Evolutionary conservation across 2,797 vertebrate genomes (phyloP), one percentile per base, ranked within the genome.

Genomic region (Sebastes reedi): DNA sequence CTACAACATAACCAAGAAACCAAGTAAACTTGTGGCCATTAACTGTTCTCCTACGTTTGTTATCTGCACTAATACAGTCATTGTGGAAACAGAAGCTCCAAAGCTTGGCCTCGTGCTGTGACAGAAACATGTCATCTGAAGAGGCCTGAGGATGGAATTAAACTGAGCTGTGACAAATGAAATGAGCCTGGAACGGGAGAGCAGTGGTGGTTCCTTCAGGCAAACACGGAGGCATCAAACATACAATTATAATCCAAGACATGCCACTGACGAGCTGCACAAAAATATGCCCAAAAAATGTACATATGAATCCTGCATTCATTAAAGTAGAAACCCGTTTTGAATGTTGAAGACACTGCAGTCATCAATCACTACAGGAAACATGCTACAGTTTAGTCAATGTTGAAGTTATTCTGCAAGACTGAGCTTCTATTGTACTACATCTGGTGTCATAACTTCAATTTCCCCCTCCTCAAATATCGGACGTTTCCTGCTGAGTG

Each of bases 141-240:
- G 69, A 70, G 22, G 56, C 88, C 79, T 2, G 18, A 78, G 81
- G 86, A 83, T 1, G 42, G 72, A 84, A 78, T 79, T 74, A 81
- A 83, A 73, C 22, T 8, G 22, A 85, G 82, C 70, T 81, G 58
- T 80, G 89, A 87, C 79, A 75, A 83, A 84, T 68, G 32, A 71
- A 89, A 82, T 68, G 55, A 87, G 77, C 56, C 77, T 13, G 34
- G 20, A 39, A 75, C 6, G 24, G 59, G 46, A 9, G 77, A 56
- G 11, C 54, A 8, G 16, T 8, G 8, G 10, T 11, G 60, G 68
- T 59, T 22, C 72, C 81, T 85, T 72, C 68, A 78, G 80, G 72
- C 70, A 27, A 80, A 82, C 62, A 81, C 70, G 67, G 54, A 84
- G 14, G 68, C 78, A 67, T 65, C 59, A 80, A 83, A 68, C 52